Evolutionary conservation across 1,140 invertebrate species (phyloP), one percentile per base, ranked within the genome.

Genomic region (Trichonephila inaurata): DNA sequence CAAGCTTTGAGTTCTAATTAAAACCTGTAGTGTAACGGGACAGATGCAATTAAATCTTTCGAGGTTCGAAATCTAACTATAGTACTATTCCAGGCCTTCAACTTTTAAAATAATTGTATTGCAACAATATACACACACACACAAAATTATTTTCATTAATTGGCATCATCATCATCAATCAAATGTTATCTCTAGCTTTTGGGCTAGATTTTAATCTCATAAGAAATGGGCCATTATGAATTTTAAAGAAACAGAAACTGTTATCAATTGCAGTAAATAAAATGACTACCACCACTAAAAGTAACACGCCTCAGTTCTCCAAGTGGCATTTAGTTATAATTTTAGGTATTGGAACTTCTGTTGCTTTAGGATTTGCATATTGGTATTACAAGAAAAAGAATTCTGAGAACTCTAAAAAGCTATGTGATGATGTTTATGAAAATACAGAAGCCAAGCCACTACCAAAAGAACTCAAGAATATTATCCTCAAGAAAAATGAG

Each of bases 251-350:
- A 40, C 33, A 1, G 2, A 40, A 40, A 40, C 33, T 89, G 92
- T 85, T 85, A 93, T 81, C 61, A 64, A 28, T 85, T 58, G 69
- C 24, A 89, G 86, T 89, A 69, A 3, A 88, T 83, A 92, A 93
- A 60, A 93, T 93, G 92, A 85, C 92, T 21, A 62, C 92, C 69
- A 24, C 92, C 92, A 89, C 28, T 93, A 61, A 93, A 51, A 81
- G 69, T 93, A 93, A 93, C 82, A 85, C 69, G 58, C 92, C 92
- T 64, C 85, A 62, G 69, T 60, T 93, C 28, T 93, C 92, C 69
- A 93, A 93, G 88, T 93, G 92, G 92, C 92, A 93, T 28, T 88
- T 93, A 93, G 86, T 85, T 58, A 12, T 89, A 77, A 62, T 89
- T 62, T 51, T 93, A 88, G 91, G 91, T 21, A 33, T 92, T 85